A percentile compares a stretch with the other conserved stretches of the same genome.
phyloP scores from a whole-genome alignment of 2,888 invertebrate genomes.

The Orchestes rusci region DNA sequence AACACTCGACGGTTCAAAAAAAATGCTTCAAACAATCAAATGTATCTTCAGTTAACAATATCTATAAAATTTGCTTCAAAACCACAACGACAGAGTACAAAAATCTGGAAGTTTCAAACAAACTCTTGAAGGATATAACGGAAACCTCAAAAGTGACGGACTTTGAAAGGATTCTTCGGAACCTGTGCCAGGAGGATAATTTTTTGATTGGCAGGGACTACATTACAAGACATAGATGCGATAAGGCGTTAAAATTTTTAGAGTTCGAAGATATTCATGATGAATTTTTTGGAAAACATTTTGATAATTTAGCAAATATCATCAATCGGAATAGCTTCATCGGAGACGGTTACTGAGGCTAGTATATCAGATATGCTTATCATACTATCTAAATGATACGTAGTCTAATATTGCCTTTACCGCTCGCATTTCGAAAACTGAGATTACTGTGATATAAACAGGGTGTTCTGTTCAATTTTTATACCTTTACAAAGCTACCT shows the following conservation, averaged over 20 bases:
- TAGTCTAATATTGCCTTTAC: conserved; percentile 10
- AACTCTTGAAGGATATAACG: conserved; percentile 48
- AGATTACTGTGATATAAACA: conserved; percentile 25
- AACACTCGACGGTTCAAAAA: conserved; percentile 6
- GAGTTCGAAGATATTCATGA: conserved; percentile 46
- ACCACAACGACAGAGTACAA: conserved; percentile 34
- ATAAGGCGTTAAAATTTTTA: conserved; percentile 43
- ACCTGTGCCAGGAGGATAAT: conserved; percentile 42
- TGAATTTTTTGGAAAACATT: conserved; percentile 50
- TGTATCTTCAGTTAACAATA: not conserved
- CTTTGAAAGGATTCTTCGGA: conserved; percentile 56
- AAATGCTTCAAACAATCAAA: conserved; percentile 1
- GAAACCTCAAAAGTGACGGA: conserved; percentile 52
- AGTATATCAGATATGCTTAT: too few species aligned
- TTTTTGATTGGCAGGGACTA: conserved; percentile 22
- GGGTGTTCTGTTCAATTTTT: conserved; percentile 20
- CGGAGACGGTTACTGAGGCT: too few species aligned
- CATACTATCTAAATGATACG: conserved; percentile 15
- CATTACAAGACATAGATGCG: conserved; percentile 43
- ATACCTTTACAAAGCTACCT: conserved; percentile 5
- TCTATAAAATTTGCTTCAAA: conserved; percentile 10
- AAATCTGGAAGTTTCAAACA: conserved; percentile 31
- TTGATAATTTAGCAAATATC: conserved; percentile 39
- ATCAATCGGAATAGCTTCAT: conserved; percentile 12
- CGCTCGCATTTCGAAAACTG: conserved; percentile 11